phyloP scores from a whole-genome alignment of 1,140 invertebrate species.

The Pantala flavescens region DNA sequence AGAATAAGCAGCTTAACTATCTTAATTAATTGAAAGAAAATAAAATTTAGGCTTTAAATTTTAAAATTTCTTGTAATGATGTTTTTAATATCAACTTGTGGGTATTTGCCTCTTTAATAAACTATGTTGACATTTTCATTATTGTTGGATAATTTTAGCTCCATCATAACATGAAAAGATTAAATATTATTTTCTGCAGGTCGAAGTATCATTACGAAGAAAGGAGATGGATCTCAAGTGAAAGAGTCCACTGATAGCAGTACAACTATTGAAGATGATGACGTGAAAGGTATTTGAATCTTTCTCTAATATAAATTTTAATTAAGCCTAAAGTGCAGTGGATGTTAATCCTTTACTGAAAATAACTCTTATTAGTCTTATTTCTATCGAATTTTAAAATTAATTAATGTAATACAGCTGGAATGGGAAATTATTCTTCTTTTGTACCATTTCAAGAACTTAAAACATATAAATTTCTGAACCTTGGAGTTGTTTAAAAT shows the following conservation, averaged over 20 bases:
- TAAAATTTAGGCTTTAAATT: neutral
- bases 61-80: neutral
- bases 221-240: slow-evolving; percentile 86
- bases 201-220: slow-evolving; percentile 82
- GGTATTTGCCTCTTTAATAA: too few species aligned
- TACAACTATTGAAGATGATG: slow-evolving; percentile 85
- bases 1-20: neutral
- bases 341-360: neutral
- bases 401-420: too few species aligned
- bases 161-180: neutral
- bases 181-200: slow-evolving; percentile 39
- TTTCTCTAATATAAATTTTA: slow-evolving; percentile 27
- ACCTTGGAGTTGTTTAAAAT: too few species aligned
- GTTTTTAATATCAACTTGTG: too few species aligned
- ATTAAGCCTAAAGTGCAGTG: slow-evolving; percentile 33
- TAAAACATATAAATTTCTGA: too few species aligned
- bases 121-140: too few species aligned
- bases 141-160: neutral
- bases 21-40: neutral
- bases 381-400: too few species aligned
- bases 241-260: slow-evolving; percentile 91
- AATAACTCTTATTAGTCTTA: neutral
- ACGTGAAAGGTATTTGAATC: slow-evolving; percentile 62
- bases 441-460: too few species aligned
- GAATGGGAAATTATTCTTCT: too few species aligned